Conservation (phyloP, 92 coral and sea anemone species). For the Isaurus tuberculatus region DNA sequence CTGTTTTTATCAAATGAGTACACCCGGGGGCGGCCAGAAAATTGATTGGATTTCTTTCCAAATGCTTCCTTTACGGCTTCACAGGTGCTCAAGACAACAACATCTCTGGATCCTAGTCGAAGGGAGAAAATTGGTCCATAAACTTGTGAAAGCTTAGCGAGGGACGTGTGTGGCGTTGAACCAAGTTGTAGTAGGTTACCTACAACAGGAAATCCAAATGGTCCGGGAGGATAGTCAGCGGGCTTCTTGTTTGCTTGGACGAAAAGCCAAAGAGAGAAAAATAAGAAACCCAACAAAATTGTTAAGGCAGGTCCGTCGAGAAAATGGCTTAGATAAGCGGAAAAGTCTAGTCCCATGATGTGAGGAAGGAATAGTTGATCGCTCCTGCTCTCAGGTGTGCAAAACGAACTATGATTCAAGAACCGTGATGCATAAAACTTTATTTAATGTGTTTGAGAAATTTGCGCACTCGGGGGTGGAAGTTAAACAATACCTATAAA, state of each 20-base stretch:
- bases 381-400: background rate
- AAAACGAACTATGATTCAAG: conserved; percentile 22
- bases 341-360: background rate
- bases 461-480: conserved; percentile 14
- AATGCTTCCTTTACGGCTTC: conserved; percentile 70
- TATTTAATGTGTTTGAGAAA: background rate
- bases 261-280: conserved; percentile 10
- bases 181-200: conserved; percentile 81
- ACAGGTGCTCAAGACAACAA: conserved; percentile 67
- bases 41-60: conserved; percentile 60
- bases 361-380: background rate
- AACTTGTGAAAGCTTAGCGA: conserved; percentile 63
- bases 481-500: background rate
- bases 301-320: conserved; percentile 15
- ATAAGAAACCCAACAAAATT: conserved; percentile 12
- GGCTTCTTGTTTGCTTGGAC: conserved; percentile 26
- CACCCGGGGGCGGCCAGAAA: conserved; percentile 71
- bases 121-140: conserved; percentile 76
- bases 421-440: conserved; percentile 1
- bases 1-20: conserved; percentile 48
- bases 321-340: conserved; percentile 2
- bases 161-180: conserved; percentile 65
- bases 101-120: conserved; percentile 70
- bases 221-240: conserved; percentile 74
- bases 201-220: conserved; percentile 71